A percentile compares a stretch with the other conserved stretches of the same genome.
These are phyloP conservation scores for Menura novaehollandiae DNA, from an alignment of 2,113 vertebrate species.

Conservation along the genomic window DNA sequence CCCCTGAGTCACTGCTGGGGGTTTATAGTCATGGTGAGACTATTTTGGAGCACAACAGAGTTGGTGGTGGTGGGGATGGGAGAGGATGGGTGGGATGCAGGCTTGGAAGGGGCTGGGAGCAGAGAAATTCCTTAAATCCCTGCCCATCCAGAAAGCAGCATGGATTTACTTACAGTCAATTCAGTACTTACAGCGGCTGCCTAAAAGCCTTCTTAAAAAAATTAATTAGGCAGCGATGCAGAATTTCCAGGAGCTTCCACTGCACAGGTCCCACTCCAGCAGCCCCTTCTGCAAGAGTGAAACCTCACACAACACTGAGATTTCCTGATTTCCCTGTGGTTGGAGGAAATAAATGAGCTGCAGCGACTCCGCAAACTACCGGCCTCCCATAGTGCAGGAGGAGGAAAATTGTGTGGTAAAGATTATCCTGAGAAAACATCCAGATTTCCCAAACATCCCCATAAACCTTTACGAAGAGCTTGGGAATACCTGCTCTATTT, in stretches of 20 bases:
- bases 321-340: neutral
- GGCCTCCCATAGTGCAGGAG: neutral
- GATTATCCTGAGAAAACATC: neutral
- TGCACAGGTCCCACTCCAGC: neutral
- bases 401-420: neutral
- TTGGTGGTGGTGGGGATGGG: neutral
- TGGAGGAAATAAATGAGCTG: neutral
- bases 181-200: neutral
- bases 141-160: neutral
- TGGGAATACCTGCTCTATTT: neutral
- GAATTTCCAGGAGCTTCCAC: neutral
- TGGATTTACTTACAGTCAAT: neutral
- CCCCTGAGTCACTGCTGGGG: neutral
- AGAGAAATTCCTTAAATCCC: neutral
- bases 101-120: neutral
- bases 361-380: rapidly evolving
- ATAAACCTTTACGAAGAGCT: neutral
- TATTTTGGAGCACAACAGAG: rapidly evolving
- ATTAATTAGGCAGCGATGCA: rapidly evolving
- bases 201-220: neutral
- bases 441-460: neutral
- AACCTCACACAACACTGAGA: neutral
- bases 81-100: neutral
- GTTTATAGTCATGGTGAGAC: neutral
- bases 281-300: neutral